Evolutionary conservation across 2,113 vertebrate species (phyloP).

Genomic region (Oncorhynchus nerka): DNA sequence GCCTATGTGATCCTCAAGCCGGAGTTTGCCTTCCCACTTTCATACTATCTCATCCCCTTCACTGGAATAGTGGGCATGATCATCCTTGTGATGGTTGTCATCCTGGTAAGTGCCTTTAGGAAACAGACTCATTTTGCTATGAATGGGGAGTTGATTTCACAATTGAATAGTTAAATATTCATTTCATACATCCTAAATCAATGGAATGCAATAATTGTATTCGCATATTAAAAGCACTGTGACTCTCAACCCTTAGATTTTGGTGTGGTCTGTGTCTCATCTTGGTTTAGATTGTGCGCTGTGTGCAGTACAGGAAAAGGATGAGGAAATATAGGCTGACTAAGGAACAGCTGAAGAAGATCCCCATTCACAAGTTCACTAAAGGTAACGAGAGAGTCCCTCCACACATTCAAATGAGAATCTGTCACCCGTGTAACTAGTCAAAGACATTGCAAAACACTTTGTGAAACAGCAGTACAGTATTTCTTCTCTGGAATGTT

Average conservation of each 20-base stretch:
- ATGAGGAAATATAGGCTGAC: constrained; percentile 80
- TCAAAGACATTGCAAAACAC: not conserved
- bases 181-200: too few relatives aligned
- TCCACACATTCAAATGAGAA: not conserved
- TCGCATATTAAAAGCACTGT: too few relatives aligned
- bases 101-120: constrained; percentile 79
- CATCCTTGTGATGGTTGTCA: constrained; percentile 81
- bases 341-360: constrained; percentile 84
- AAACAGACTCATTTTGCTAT: constrained; percentile 77
- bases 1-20: constrained; percentile 74
- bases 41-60: constrained; percentile 90
- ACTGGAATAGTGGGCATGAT: constrained; percentile 84
- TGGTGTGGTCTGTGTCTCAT: too few relatives aligned
- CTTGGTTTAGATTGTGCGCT: constrained; percentile 75
- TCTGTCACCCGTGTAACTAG: not conserved
- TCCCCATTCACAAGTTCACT: constrained; percentile 83
- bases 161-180: too few relatives aligned
- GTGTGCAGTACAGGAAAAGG: constrained; percentile 82
- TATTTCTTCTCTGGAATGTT: constrained; percentile 6
- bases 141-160: constrained; percentile 52
- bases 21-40: constrained; percentile 81
- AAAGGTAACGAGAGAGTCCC: constrained; percentile 73
- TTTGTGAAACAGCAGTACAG: not conserved
- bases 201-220: too few relatives aligned
- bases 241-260: too few relatives aligned